These are phyloP conservation scores for Rhincodon typus DNA, from an alignment of 2,797 vertebrate species.

Conservation along the genomic window DNA sequence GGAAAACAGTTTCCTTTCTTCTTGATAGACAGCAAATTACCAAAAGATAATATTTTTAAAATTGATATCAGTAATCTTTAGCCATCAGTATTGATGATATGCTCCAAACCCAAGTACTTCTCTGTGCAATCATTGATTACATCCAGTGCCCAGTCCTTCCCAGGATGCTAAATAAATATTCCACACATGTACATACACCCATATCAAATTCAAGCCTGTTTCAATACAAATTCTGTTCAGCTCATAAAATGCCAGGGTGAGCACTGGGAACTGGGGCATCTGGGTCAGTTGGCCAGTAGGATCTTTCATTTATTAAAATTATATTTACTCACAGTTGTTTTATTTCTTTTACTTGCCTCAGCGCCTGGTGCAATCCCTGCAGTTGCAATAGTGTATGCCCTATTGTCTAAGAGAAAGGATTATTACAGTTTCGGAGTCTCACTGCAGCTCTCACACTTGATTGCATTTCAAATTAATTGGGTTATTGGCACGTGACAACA, in stretches of 20 bases:
- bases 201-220: neutral
- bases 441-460: neutral
- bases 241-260: neutral
- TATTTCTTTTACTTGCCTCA: neutral
- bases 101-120: neutral
- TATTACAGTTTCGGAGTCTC: neutral
- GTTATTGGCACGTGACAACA: slow-evolving; percentile 1
- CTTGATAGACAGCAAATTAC: neutral
- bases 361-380: neutral
- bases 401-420: neutral
- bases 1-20: neutral
- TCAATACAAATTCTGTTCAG: neutral
- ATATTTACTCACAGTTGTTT: slow-evolving; percentile 4
- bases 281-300: neutral
- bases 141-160: neutral
- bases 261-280: neutral
- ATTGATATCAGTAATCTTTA: neutral
- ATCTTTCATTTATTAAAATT: neutral
- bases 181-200: too few species aligned
- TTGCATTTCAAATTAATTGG: slow-evolving; percentile 31
- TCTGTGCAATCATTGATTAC: neutral
- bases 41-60: neutral
- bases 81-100: neutral
- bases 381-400: neutral
- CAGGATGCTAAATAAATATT: slow-evolving; percentile 16